phyloP scores from a whole-genome alignment of 2,113 vertebrate genomes.

The Ascaphus truei region DNA sequence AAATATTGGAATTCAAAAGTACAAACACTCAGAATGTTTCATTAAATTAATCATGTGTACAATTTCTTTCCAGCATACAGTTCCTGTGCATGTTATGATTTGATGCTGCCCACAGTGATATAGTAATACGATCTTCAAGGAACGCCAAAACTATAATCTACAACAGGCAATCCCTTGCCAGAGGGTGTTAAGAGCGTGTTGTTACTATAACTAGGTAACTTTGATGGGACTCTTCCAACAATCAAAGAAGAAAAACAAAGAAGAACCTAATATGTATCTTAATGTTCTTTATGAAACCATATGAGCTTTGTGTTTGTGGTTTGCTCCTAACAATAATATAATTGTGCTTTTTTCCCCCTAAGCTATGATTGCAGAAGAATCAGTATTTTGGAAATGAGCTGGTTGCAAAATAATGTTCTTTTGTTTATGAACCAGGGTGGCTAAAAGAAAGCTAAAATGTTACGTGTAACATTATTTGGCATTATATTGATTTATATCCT shows the following conservation, averaged over 20 bases:
- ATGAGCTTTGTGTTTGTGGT: neutral
- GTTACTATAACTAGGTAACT: slow-evolving; percentile 9
- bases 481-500: too few species aligned
- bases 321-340: slow-evolving; percentile 8
- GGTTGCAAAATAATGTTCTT: neutral
- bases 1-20: too few species aligned
- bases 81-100: neutral
- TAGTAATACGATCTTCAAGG: neutral
- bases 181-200: neutral
- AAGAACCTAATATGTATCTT: neutral
- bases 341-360: neutral
- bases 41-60: too few species aligned
- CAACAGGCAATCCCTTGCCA: neutral
- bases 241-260: neutral
- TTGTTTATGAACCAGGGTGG: neutral
- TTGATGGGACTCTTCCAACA: neutral
- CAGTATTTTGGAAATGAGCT: neutral
- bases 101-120: neutral
- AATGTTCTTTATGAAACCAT: neutral
- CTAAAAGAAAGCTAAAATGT: neutral
- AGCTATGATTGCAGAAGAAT: neutral
- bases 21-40: too few species aligned
- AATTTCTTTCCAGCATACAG: neutral
- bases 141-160: slow-evolving; percentile 8
- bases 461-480: neutral